Conservation (phyloP, 2,797 vertebrate genomes). For the Pseudopleuronectes americanus region DNA sequence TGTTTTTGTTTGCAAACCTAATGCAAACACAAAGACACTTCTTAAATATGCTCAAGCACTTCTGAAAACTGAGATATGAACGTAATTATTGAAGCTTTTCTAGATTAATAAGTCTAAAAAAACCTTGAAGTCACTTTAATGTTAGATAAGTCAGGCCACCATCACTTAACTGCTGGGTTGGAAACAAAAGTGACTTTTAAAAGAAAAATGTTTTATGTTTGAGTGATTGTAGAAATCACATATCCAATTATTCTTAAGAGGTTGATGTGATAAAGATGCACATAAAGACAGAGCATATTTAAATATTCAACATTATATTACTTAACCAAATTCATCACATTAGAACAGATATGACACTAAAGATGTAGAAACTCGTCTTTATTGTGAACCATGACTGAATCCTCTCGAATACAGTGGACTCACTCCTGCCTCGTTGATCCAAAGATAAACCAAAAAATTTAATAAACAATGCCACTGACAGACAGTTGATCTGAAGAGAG, state of each 20-base stretch:
- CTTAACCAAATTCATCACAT: background rate
- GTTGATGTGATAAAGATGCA: background rate
- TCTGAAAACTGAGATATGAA: no score
- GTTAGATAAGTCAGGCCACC: no score
- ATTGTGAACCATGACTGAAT: background rate
- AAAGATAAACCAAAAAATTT: no score
- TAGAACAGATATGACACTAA: background rate
- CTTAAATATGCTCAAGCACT: no score
- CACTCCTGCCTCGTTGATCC: background rate
- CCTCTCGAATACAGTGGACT: no score
- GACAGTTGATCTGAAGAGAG: slow-evolving; percentile 23
- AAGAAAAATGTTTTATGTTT: no score
- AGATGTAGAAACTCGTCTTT: no score
- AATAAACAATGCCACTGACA: slow-evolving; percentile 14
- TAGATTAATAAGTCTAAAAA: no score
- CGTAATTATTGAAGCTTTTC: no score
- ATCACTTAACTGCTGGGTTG: no score
- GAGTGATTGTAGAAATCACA: background rate
- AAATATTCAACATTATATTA: background rate
- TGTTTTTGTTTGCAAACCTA: background rate
- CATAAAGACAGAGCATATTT: background rate
- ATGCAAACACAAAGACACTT: background rate
- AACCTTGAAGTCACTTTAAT: no score
- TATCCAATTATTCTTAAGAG: background rate
- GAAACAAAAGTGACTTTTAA: no score